phyloP scores from a whole-genome alignment of 2,113 vertebrate genomes.

The Laticauda colubrina region DNA sequence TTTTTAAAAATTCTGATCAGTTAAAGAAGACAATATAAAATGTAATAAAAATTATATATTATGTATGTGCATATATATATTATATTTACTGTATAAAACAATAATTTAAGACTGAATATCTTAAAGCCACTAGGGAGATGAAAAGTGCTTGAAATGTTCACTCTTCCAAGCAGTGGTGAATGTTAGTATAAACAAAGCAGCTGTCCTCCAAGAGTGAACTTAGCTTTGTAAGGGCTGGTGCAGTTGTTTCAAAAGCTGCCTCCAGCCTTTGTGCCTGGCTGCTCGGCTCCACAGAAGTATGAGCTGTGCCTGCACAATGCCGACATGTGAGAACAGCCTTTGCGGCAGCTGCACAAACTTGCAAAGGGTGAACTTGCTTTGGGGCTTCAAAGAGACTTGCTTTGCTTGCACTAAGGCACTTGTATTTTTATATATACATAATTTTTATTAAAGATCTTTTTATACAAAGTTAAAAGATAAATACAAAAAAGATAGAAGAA shows the following conservation, averaged over 20 bases:
- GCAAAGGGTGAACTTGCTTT: background rate
- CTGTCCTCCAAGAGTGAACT: background rate
- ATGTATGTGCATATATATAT: background rate
- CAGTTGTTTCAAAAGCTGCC: background rate
- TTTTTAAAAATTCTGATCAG: background rate
- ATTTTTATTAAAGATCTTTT: background rate
- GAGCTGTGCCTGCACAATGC: background rate
- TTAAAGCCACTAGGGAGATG: background rate
- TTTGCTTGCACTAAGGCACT: background rate
- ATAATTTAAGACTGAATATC: background rate
- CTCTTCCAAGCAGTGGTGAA: background rate
- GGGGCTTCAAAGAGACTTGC: background rate
- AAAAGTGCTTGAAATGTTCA: background rate
- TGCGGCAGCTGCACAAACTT: background rate
- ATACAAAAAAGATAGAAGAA: background rate
- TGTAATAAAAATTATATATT: background rate
- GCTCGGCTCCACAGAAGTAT: background rate
- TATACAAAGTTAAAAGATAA: background rate
- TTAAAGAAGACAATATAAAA: background rate
- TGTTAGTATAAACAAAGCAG: background rate
- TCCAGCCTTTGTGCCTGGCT: background rate
- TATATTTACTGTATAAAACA: background rate
- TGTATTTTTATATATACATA: background rate
- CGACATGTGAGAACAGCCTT: background rate
- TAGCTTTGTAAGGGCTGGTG: background rate